Percentiles rank a stretch among this genome's conserved stretches.
Conservation (phyloP, 2,797 vertebrate species). For the Enteromius fasciolatus region DNA sequence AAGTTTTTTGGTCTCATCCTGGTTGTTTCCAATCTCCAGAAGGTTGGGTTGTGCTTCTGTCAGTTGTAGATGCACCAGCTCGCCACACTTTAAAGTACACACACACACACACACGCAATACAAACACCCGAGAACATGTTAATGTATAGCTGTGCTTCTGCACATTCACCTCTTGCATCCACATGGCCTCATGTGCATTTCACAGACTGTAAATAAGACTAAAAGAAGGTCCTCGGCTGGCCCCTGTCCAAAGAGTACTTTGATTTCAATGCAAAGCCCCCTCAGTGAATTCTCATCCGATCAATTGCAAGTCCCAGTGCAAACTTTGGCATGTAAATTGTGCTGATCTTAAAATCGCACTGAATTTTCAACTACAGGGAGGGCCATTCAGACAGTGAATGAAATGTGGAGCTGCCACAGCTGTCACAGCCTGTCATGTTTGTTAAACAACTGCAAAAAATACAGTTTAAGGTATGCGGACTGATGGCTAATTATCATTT, state of each 20-base stretch:
- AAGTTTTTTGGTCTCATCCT: slow-evolving; percentile 84
- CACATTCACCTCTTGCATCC: background rate
- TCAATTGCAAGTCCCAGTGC: slow-evolving; percentile 3
- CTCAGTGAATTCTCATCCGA: background rate
- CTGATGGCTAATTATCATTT: slow-evolving; percentile 51
- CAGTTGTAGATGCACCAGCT: slow-evolving; percentile 84
- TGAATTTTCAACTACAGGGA: background rate
- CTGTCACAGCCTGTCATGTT: slow-evolving; percentile 46
- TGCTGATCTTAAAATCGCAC: slow-evolving; percentile 4
- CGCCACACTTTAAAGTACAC: slow-evolving; percentile 82
- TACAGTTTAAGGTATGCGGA: slow-evolving; percentile 35
- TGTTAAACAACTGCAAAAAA: slow-evolving; percentile 52
- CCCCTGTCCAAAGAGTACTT: slow-evolving; percentile 16
- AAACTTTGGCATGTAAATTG: slow-evolving; percentile 21
- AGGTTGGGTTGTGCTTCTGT: slow-evolving; percentile 89
- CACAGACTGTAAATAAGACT: slow-evolving; percentile 39
- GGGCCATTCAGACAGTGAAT: slow-evolving; percentile 7
- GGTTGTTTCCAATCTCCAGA: slow-evolving; percentile 87
- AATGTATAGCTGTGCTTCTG: slow-evolving; percentile 19
- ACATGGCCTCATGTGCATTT: slow-evolving; percentile 27
- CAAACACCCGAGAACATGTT: slow-evolving; percentile 8
- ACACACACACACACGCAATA: slow-evolving; percentile 25
- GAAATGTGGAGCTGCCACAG: slow-evolving; percentile 45
- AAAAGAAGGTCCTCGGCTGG: slow-evolving; percentile 6
- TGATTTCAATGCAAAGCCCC: slow-evolving; percentile 1